Evolutionary conservation across 2,888 invertebrate species (phyloP).

Genomic region (Crepidodera aurea): DNA sequence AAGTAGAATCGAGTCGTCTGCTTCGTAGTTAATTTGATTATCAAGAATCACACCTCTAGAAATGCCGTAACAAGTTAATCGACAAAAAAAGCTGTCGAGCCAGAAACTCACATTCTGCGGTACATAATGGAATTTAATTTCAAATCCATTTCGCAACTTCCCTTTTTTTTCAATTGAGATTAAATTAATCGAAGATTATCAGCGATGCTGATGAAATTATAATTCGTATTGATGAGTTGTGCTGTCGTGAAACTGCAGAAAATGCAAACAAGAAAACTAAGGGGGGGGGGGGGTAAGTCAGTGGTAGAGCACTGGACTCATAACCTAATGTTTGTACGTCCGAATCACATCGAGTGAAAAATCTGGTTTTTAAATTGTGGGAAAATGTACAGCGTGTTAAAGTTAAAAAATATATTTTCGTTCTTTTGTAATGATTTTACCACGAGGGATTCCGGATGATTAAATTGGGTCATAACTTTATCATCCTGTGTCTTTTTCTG

Average conservation of each 20-base stretch:
- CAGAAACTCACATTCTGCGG: background rate
- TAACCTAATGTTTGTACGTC: too few relatives aligned
- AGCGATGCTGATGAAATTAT: background rate
- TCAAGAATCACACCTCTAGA: slow-evolving; percentile 18
- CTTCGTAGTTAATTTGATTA: slow-evolving; percentile 16
- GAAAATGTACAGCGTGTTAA: too few relatives aligned
- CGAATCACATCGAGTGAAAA: too few relatives aligned
- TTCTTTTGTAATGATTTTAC: too few relatives aligned
- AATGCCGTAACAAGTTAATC: slow-evolving; percentile 25
- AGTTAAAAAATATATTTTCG: too few relatives aligned
- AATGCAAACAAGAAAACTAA: background rate
- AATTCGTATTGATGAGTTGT: background rate
- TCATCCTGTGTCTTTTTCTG: too few relatives aligned
- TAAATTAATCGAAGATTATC: slow-evolving; percentile 12
- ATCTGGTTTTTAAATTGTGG: too few relatives aligned
- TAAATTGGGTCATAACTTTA: too few relatives aligned
- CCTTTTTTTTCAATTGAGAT: background rate
- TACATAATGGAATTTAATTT: slow-evolving; percentile 19
- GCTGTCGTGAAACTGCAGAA: background rate
- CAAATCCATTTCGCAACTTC: slow-evolving; percentile 5
- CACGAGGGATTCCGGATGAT: too few relatives aligned
- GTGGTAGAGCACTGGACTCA: too few relatives aligned
- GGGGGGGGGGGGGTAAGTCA: too few relatives aligned
- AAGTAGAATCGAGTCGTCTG: slow-evolving; percentile 8
- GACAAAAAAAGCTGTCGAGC: slow-evolving; percentile 16